Conservation (phyloP, 2,888 invertebrate genomes). For the Drosophila lacicola region DNA sequence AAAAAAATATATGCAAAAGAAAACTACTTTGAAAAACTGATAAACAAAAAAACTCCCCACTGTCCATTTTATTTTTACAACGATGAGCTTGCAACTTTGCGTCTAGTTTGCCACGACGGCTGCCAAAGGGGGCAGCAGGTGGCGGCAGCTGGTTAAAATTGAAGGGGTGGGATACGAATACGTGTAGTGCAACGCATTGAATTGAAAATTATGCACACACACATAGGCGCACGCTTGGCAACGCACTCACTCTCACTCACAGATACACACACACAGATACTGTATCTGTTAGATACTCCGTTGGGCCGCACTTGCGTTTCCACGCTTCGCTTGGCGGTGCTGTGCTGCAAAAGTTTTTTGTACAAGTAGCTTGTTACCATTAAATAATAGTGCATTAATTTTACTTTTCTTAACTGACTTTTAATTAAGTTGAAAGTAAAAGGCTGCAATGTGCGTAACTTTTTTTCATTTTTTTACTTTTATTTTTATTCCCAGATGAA, state of each 20-base stretch:
- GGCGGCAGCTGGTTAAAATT: conserved; percentile 22
- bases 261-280: conserved; percentile 14
- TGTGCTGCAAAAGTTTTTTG: conserved; percentile 41
- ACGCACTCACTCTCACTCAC: neutral
- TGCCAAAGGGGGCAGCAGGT: conserved; percentile 35
- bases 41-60: conserved; percentile 24
- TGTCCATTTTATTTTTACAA: conserved; percentile 37
- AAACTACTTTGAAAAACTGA: conserved; percentile 59
- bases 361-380: conserved; percentile 38
- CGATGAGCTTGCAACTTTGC: conserved; percentile 67
- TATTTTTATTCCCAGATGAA: conserved; percentile 17
- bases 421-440: conserved; percentile 75
- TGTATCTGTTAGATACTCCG: conserved; percentile 40
- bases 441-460: conserved; percentile 47
- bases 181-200: conserved; percentile 40
- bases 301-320: conserved; percentile 11
- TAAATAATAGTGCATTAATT: conserved; percentile 67
- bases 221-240: conserved; percentile 10
- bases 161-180: conserved; percentile 31
- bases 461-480: neutral
- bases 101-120: conserved; percentile 37
- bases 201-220: conserved; percentile 59
- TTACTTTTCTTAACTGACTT: conserved; percentile 63
- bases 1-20: conserved; percentile 61
- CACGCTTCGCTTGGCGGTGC: conserved; percentile 39